A percentile compares a stretch with the other conserved stretches of the same genome.
Evolutionary conservation across 2,113 vertebrate genomes (phyloP).

Genomic region (Sapayoa aenigma): DNA sequence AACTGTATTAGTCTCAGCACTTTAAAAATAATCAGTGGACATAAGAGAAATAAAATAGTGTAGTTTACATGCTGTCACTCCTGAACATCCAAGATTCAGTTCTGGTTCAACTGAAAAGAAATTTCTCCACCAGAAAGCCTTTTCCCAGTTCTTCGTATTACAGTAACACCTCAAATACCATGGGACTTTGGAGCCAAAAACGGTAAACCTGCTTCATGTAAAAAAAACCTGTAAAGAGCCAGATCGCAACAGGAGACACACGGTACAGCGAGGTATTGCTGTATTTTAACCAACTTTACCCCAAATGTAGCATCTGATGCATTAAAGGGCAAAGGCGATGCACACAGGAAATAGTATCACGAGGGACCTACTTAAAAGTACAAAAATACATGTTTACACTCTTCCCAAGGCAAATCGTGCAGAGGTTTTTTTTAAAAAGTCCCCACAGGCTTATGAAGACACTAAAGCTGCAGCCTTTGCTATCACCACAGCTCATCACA

Average conservation of each 20-base stretch:
- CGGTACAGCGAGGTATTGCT: too few relatives aligned
- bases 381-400: not conserved
- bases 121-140: not conserved
- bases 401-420: not conserved
- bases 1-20: not conserved
- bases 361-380: not conserved
- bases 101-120: not conserved
- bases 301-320: not conserved
- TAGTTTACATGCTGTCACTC: not conserved
- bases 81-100: not conserved
- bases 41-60: not conserved
- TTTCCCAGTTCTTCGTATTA: not conserved
- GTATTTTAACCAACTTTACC: not conserved
- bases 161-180: too few relatives aligned
- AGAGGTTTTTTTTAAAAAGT: not conserved
- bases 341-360: not conserved
- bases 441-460: rapidly evolving
- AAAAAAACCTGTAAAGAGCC: too few relatives aligned
- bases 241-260: too few relatives aligned
- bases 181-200: too few relatives aligned
- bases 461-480: not conserved
- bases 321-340: not conserved
- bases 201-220: too few relatives aligned
- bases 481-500: not conserved
- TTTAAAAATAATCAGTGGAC: not conserved